Base-by-base conservation (phyloP, 2,797 vertebrate genomes). In the Bradypus variegatus region DNA sequence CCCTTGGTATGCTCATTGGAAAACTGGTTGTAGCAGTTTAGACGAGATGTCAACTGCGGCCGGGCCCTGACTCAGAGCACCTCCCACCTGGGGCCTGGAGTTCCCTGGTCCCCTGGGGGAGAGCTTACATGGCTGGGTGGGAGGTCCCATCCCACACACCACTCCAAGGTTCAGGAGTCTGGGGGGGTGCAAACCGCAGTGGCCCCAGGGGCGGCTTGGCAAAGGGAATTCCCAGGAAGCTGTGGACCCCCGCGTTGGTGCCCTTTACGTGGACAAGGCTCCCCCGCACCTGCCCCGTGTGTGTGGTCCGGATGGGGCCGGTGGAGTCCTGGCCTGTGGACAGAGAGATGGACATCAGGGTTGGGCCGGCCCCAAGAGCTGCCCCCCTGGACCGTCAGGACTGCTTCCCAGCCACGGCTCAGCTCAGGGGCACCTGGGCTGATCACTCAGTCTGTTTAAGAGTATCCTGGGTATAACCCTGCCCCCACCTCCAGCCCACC, bases 221-320 rank as follows among this genome's bases (percentile, higher is more conserved):
- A 88, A 98, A 99, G 36, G 98, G 98, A 93, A 99, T 97, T 27
- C 98, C 98, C 84, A 98, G 96, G 95, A 97, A 98, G 38, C 86
- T 95, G 86, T 97, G 94, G 41, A 98, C 96, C 62, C 96, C 98
- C 55, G 97, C 97, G 0, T 67, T 88, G 5, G 95, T 16, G 6
- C 96, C 96, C 19, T 85, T 96, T 62, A 98, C 97, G 65, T 75
- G 96, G 94, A 98, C 92, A 11, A 14, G 85, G 1, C 98, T 97
- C 93, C 62, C 96, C 15, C 2, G 96, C 91, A 38, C 97, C 95
- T 33, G 98, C 95, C 96, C 98, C 86, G 5, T 96, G 97, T 19
- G 95, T 31, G 97, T 96, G 5, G 95, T 95, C 21, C 97, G 93
- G 95, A 97, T 90, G 1, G 95, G 97, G 18, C 14, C 86, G 67